phyloP scores from a whole-genome alignment of 1,140 invertebrate species.

The Lordiphosa stackelbergi region DNA sequence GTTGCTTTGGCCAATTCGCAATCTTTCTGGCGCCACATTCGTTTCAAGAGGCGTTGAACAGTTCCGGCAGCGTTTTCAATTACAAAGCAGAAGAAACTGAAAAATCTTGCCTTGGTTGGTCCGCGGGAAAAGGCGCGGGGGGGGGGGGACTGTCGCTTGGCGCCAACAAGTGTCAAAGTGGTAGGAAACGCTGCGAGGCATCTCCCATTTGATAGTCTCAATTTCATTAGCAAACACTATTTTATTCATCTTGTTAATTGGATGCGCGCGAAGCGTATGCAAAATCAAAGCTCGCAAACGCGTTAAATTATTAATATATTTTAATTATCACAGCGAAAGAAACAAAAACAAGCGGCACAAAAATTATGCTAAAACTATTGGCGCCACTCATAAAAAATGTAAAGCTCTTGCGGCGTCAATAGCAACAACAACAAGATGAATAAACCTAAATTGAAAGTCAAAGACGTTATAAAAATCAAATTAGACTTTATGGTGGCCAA shows the following conservation, averaged over 20 bases:
- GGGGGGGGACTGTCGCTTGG: constrained; percentile 23
- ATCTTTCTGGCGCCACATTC: constrained; percentile 31
- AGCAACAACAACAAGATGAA: constrained; percentile 25
- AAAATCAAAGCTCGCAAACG: constrained; percentile 49
- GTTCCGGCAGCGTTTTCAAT: constrained; percentile 57
- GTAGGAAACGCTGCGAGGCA: neutral
- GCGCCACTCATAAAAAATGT: constrained; percentile 68
- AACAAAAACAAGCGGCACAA: constrained; percentile 11
- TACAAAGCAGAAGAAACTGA: constrained; percentile 34
- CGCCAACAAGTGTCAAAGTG: constrained; percentile 69
- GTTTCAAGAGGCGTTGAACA: constrained; percentile 39
- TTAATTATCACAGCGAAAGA: constrained; percentile 55
- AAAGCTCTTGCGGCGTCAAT: constrained; percentile 31
- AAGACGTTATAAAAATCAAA: constrained; percentile 2
- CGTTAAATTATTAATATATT: constrained; percentile 75
- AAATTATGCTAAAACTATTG: constrained; percentile 69
- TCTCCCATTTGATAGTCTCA: constrained; percentile 33
- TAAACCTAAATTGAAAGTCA: constrained; percentile 26
- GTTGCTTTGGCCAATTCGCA: neutral
- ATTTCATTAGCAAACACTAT: constrained; percentile 47
- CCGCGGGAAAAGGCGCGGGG: neutral
- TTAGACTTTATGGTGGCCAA: constrained; percentile 2
- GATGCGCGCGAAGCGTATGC: constrained; percentile 50
- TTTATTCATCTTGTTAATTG: constrained; percentile 45
- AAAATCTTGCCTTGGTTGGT: constrained; percentile 11